Conservation (phyloP, 2,113 vertebrate genomes). For the Steatornis caripensis region DNA sequence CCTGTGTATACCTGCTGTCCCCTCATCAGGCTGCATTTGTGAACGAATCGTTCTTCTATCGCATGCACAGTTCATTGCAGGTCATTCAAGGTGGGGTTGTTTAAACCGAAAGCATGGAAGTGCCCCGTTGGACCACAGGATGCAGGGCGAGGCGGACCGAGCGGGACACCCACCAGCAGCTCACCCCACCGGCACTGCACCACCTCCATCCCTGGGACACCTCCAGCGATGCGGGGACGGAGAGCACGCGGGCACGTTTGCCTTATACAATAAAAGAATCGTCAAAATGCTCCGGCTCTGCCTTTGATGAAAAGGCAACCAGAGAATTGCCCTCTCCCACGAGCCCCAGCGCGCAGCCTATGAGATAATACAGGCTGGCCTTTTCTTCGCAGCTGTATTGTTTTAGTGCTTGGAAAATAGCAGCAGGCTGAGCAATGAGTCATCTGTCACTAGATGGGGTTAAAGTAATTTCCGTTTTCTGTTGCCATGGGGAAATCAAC, state of each 20-base stretch:
- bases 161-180: not conserved
- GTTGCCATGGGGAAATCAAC: slow-evolving; percentile 55
- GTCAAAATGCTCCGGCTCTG: not conserved
- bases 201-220: not conserved
- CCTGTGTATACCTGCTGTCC: not conserved
- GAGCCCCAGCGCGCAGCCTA: not conserved
- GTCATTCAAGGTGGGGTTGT: fast-evolving
- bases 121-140: fast-evolving
- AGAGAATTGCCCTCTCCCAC: slow-evolving; percentile 21
- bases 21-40: not conserved
- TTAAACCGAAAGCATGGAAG: not conserved
- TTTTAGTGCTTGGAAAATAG: slow-evolving; percentile 30
- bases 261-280: not conserved
- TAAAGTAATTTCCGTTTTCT: slow-evolving; percentile 65
- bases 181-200: fast-evolving
- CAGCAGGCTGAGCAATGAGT: slow-evolving; percentile 44
- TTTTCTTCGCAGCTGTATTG: slow-evolving; percentile 28
- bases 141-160: not conserved
- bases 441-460: slow-evolving; percentile 65
- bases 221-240: fast-evolving
- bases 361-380: not conserved
- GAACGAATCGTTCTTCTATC: fast-evolving
- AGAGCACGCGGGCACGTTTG: fast-evolving
- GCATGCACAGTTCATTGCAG: not conserved
- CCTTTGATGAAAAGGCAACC: not conserved